phyloP scores from a whole-genome alignment of 2,113 vertebrate species.

The Athene cunicularia region DNA sequence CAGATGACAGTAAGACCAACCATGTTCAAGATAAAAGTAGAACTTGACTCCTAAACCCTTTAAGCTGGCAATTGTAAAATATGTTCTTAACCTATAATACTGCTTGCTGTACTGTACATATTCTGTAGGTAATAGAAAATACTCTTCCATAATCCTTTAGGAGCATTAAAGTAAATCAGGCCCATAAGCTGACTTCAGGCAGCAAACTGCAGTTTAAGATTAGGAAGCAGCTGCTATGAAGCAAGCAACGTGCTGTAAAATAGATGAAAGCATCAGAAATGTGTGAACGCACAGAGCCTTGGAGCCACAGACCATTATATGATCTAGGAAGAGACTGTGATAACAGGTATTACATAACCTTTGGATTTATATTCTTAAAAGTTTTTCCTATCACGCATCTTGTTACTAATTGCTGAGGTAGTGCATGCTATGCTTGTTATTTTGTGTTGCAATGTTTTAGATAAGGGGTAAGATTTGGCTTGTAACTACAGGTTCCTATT shows the following conservation, averaged over 20 bases:
- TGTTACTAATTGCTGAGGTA: not conserved
- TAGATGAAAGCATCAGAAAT: not conserved
- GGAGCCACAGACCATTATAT: not conserved
- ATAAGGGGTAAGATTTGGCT: not conserved
- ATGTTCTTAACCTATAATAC: not conserved
- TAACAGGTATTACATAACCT: not conserved
- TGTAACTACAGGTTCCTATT: not conserved
- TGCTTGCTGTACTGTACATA: not conserved
- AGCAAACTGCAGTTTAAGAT: not conserved
- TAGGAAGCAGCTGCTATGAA: not conserved
- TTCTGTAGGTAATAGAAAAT: not conserved
- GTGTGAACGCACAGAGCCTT: rapidly evolving
- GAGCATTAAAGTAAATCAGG: not conserved
- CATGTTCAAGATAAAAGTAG: not conserved
- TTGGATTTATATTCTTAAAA: not conserved
- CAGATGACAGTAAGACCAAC: not conserved
- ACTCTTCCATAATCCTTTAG: not conserved
- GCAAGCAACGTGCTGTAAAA: rapidly evolving
- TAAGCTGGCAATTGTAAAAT: not conserved
- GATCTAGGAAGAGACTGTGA: not conserved
- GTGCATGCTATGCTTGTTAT: rapidly evolving
- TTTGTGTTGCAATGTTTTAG: not conserved
- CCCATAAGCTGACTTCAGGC: not conserved
- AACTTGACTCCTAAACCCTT: not conserved
- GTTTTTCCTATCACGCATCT: not conserved